Base-by-base conservation (phyloP, 2,888 invertebrate species). In the Patella depressa region DNA sequence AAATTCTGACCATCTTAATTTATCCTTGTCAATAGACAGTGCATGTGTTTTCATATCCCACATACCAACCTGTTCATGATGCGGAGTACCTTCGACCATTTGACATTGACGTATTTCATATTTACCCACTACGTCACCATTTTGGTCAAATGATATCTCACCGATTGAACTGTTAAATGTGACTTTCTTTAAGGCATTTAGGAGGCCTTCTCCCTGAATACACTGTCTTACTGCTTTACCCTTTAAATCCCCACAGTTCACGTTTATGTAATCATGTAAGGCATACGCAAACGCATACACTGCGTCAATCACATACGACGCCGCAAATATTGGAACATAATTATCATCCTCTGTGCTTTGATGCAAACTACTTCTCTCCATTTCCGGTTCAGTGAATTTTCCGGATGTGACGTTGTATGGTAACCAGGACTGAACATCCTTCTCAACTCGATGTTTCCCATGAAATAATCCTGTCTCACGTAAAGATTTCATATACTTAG, bases 91-190 rank as follows among this genome's bases (percentile, higher is more conserved):
- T 15, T 76, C 73, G 12, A 24, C 29, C 17, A 75, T 54, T 77
- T 83, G 81, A 74, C 86, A 87, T 74, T 89, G 88, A 15, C 83
- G 78, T 15, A 89, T 78, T 65, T 86, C 85, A 57, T 88, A 88
- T 54, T 82, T 82, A 4, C 88, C 86, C 45, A 85, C 77, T 2
- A 86, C 80, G 75, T 89, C 89, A 0, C 89, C 89, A 34, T 86
- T 83, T 69, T 83, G 75, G 77, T 89, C 87, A 76, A 89, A 89
- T 15, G 83, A 79, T 57, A 88, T 83, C 57, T 84, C 82, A 0
- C 88, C 88, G 71, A 80, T 80, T 24, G 84, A 82, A 12, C 88
- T 88, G 12, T 80, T 73, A 72, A 87, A 87, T 19, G 78, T 77
- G 3, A 86, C 79, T 12, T 78, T 79, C 73, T 83, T 82, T 34